Percentiles rank a stretch among this genome's conserved stretches.
Conservation (phyloP, 1,140 invertebrate genomes). For the Sarcophaga bullata region DNA sequence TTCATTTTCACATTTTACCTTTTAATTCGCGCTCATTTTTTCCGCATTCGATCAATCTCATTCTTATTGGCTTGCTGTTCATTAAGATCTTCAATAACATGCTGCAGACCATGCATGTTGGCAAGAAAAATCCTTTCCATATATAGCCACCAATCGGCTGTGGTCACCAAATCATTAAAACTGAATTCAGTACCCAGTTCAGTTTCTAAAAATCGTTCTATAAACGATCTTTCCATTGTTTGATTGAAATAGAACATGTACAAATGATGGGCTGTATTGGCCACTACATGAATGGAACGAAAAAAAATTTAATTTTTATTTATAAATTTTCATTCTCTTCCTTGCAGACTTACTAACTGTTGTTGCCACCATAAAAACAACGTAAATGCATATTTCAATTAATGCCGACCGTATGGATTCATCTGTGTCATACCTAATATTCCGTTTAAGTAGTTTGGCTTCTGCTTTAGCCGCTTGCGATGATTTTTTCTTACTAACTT, state of each 20-base stretch:
- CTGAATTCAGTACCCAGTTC: slow-evolving; percentile 48
- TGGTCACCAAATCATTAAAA: slow-evolving; percentile 55
- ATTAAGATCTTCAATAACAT: no score
- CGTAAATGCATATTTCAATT: slow-evolving; percentile 50
- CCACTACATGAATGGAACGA: slow-evolving; percentile 45
- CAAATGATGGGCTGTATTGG: slow-evolving; percentile 53
- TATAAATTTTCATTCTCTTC: not conserved
- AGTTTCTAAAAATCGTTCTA: slow-evolving; percentile 48
- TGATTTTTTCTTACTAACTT: not conserved
- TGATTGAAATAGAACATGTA: slow-evolving; percentile 63
- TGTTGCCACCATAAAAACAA: slow-evolving; percentile 57
- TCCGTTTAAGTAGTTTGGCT: not conserved
- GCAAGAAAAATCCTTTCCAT: slow-evolving; percentile 50
- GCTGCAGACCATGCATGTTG: slow-evolving; percentile 51
- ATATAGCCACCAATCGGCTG: slow-evolving; percentile 58
- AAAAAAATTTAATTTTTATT: not conserved
- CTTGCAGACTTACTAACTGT: slow-evolving; percentile 50
- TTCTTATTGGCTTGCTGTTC: no score
- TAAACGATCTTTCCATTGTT: slow-evolving; percentile 54
- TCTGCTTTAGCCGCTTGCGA: not conserved
- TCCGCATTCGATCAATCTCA: not conserved
- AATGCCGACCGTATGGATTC: slow-evolving; percentile 31
- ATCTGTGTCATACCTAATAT: slow-evolving; percentile 36
- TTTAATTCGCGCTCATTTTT: not conserved
- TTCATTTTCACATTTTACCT: not conserved